These are phyloP conservation scores for Agapostemon virescens DNA, from an alignment of 2,888 invertebrate genomes.

Conservation along the genomic window DNA sequence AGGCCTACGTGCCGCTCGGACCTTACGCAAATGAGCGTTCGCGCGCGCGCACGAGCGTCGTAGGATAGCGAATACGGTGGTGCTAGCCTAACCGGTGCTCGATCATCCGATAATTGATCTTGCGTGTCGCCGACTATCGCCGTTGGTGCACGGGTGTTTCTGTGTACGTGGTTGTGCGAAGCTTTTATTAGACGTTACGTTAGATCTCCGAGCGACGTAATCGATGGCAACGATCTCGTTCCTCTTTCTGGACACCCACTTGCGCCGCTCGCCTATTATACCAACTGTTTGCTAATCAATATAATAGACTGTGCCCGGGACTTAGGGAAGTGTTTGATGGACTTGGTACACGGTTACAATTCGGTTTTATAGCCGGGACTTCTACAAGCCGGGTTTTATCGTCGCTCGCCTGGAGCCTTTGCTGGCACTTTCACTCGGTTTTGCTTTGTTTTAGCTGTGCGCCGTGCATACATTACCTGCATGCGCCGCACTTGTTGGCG, in stretches of 20 bases:
- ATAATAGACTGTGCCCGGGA: neutral
- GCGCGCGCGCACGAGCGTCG: constrained; percentile 13
- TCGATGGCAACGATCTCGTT: constrained; percentile 22
- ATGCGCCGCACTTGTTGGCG: neutral
- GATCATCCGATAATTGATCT: constrained; percentile 56
- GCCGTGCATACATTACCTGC: neutral
- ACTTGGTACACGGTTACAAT: neutral
- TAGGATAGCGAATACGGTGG: constrained; percentile 24
- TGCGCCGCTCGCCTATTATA: constrained; percentile 1
- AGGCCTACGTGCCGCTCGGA: constrained; percentile 41
- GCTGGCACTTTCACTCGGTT: neutral
- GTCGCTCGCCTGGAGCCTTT: neutral
- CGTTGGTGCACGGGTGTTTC: neutral
- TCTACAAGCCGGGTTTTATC: neutral
- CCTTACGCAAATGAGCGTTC: constrained; percentile 60
- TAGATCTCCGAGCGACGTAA: constrained; percentile 8
- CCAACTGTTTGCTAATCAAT: constrained; percentile 16
- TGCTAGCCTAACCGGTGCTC: constrained; percentile 13
- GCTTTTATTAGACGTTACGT: constrained; percentile 38
- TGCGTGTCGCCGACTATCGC: constrained; percentile 34
- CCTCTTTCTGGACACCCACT: constrained; percentile 32
- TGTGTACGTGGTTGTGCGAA: neutral
- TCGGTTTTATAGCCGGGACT: neutral
- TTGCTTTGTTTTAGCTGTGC: neutral
- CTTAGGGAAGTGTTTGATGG: neutral